phyloP scores from a whole-genome alignment of 2,113 vertebrate species.

The Rynchops niger region DNA sequence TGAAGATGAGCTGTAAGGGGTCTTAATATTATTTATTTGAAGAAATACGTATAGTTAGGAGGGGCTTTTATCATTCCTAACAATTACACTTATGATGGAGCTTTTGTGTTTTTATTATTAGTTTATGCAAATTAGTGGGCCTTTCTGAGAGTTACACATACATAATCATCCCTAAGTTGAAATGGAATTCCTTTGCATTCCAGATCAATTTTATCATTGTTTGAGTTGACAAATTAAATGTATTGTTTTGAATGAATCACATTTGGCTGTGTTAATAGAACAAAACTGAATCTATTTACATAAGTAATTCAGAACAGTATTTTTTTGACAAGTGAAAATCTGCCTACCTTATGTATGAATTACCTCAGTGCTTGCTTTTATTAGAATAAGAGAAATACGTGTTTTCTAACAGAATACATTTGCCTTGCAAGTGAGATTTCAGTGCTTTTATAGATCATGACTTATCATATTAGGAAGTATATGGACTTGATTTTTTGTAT shows the following conservation, averaged over 20 bases:
- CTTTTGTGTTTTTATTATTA: neutral
- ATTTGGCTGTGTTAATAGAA: neutral
- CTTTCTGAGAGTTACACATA: neutral
- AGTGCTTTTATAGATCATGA: neutral
- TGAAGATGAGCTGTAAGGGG: neutral
- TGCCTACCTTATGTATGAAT: slow-evolving; percentile 18
- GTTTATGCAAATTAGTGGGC: neutral
- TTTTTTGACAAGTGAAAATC: slow-evolving; percentile 20
- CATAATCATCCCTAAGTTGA: neutral
- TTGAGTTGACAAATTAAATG: slow-evolving; percentile 5
- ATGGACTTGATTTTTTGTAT: neutral
- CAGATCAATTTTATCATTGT: neutral
- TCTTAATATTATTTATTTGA: neutral
- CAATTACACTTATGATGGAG: neutral
- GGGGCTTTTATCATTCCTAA: neutral
- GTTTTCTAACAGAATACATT: neutral
- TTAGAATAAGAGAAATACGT: neutral
- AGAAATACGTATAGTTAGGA: neutral
- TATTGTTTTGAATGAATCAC: slow-evolving; percentile 25
- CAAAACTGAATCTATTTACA: slow-evolving; percentile 9
- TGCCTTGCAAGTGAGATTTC: slow-evolving; percentile 2
- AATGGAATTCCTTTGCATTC: slow-evolving; percentile 3
- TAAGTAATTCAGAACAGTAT: neutral
- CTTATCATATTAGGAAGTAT: neutral
- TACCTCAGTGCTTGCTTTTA: neutral